Evolutionary conservation across 2,888 invertebrate species (phyloP).

Genomic region (Hydraecia micacea): DNA sequence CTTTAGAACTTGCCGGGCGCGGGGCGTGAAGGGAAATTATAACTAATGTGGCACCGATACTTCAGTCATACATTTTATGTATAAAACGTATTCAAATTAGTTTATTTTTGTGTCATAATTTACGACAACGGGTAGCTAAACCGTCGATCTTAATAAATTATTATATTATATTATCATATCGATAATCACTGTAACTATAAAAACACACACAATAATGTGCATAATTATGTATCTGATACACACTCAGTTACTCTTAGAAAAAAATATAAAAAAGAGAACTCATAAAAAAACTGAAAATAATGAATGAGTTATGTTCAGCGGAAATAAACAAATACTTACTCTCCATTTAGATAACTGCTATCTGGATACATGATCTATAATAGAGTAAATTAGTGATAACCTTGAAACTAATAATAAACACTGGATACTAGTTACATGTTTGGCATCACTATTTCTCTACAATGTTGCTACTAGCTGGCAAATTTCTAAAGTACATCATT

Average conservation of each 20-base stretch:
- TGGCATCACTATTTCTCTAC: conserved; percentile 36
- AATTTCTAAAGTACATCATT: conserved; percentile 18
- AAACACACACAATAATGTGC: neutral
- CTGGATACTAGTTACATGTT: conserved; percentile 24
- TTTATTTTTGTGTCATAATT: neutral
- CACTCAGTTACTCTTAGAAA: neutral
- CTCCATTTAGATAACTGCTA: conserved; percentile 18
- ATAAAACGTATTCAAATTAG: neutral
- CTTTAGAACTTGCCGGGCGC: conserved; percentile 29
- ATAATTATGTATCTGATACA: neutral
- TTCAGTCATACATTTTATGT: neutral
- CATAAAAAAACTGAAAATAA: neutral
- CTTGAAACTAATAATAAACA: conserved; percentile 44
- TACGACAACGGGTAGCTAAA: conserved; percentile 13
- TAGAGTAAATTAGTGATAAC: conserved; percentile 31
- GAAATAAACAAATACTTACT: conserved; percentile 11
- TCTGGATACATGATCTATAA: conserved; percentile 17
- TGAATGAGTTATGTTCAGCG: neutral
- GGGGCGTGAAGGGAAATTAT: conserved; percentile 19
- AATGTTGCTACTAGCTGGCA: conserved; percentile 34
- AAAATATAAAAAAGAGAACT: neutral
- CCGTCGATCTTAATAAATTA: neutral
- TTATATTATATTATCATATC: neutral
- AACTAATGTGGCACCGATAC: neutral
- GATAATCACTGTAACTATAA: neutral